phyloP scores from a whole-genome alignment of 1,140 invertebrate genomes.

The Phenacoccus solenopsis region DNA sequence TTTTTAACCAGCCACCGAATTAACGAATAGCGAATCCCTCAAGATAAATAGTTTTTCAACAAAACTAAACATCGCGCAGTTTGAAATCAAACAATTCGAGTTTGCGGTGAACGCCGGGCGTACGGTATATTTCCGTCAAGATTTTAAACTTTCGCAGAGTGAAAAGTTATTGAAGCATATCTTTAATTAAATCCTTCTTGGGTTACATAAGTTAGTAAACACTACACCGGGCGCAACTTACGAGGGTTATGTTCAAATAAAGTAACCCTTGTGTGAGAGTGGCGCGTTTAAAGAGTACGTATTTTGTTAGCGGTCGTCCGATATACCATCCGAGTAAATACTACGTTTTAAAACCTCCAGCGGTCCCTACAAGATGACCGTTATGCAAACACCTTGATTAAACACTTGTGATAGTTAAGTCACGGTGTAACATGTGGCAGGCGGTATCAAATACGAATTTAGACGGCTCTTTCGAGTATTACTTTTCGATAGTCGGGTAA shows the following conservation, averaged over 20 bases:
- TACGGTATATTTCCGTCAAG: neutral
- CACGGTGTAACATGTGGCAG: neutral
- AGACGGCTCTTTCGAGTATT: neutral
- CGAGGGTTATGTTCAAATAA: neutral
- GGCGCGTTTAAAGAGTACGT: neutral
- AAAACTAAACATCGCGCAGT: neutral
- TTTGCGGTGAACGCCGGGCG: neutral
- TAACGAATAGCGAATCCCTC: neutral
- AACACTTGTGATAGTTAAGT: constrained; percentile 2
- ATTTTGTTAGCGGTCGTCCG: neutral
- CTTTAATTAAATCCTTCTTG: neutral
- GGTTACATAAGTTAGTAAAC: constrained; percentile 2
- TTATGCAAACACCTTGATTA: neutral
- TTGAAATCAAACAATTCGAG: neutral
- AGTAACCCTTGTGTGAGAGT: neutral
- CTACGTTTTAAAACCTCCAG: neutral
- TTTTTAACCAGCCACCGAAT: neutral
- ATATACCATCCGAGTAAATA: neutral
- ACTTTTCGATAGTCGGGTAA: no score
- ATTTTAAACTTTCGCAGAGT: neutral
- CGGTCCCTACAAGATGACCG: neutral
- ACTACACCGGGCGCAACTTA: neutral
- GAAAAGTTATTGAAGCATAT: constrained; percentile 3
- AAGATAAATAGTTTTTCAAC: constrained; percentile 3
- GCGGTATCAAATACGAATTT: neutral